phyloP scores from a whole-genome alignment of 2,797 vertebrate species.

The Pelodytes ibericus region DNA sequence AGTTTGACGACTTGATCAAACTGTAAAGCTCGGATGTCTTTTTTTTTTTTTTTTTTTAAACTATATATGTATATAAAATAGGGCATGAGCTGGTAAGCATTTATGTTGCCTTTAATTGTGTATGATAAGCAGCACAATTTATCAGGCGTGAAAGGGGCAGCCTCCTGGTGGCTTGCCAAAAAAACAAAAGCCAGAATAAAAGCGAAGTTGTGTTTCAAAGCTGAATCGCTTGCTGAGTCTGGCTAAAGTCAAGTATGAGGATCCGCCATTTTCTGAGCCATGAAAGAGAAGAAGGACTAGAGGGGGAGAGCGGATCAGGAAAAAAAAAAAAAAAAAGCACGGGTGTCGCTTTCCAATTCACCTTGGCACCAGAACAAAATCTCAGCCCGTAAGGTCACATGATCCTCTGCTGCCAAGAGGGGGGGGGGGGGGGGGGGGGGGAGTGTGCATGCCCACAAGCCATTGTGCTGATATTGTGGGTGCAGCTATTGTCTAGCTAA shows the following conservation, averaged over 20 bases:
- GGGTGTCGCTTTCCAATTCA: conserved; percentile 81
- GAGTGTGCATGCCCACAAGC: conserved; percentile 88
- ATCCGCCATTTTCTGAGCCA: conserved; percentile 92
- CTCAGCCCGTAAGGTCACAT: conserved; percentile 86
- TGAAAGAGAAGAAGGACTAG: conserved; percentile 69
- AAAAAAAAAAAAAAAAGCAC: conserved; percentile 77
- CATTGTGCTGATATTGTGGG: conserved; percentile 92
- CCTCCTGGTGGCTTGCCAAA: conserved; percentile 80
- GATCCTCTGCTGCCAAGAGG: conserved; percentile 84
- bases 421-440: too few species aligned
- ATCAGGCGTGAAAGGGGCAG: conserved; percentile 78
- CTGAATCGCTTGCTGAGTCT: conserved; percentile 79
- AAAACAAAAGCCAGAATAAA: conserved; percentile 72
- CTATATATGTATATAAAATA: conserved; percentile 15
- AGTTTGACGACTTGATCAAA: conserved; percentile 51
- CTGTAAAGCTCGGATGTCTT: too few species aligned
- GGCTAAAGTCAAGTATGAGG: conserved; percentile 80
- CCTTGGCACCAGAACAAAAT: conserved; percentile 87
- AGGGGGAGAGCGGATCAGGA: conserved; percentile 36
- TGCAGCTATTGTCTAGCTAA: conserved; percentile 95
- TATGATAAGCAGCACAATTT: conserved; percentile 76
- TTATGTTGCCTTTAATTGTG: conserved; percentile 64
- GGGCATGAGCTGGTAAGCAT: conserved; percentile 19
- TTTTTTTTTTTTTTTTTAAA: not conserved
- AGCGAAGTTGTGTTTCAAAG: conserved; percentile 78